Conservation (phyloP, 2,113 vertebrate genomes). For the Dasypus novemcinctus region DNA sequence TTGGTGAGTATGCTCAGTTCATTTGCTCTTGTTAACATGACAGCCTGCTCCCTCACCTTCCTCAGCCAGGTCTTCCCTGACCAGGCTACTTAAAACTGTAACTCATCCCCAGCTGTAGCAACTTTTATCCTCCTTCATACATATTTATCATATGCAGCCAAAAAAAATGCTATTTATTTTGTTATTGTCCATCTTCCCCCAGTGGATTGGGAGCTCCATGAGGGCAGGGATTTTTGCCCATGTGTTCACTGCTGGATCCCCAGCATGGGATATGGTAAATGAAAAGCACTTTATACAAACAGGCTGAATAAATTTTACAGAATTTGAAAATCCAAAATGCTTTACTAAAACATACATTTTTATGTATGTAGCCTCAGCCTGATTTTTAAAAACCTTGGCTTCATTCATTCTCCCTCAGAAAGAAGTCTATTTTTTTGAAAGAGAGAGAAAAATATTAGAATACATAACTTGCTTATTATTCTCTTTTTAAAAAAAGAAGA, state of each 20-base stretch:
- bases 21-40: neutral
- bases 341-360: constrained; percentile 1
- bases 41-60: neutral
- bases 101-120: neutral
- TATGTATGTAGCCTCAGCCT: neutral
- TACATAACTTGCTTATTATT: constrained; percentile 15
- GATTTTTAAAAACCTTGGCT: constrained; percentile 19
- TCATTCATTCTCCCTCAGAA: constrained; percentile 40
- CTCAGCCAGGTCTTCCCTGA: neutral
- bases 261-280: neutral
- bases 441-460: constrained; percentile 23
- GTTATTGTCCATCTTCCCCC: neutral
- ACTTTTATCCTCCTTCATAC: neutral
- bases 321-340: neutral
- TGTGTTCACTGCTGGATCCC: neutral
- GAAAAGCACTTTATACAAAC: neutral
- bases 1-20: neutral
- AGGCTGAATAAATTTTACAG: neutral
- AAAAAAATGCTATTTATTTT: neutral
- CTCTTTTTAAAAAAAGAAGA: neutral
- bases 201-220: neutral
- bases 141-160: neutral
- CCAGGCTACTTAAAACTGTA: constrained; percentile 1
- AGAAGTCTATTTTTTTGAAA: neutral
- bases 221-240: neutral